Base-by-base conservation (phyloP, 37 sponge, comb jelly and placozoan genomes). In the Chondrosia reniformis region DNA sequence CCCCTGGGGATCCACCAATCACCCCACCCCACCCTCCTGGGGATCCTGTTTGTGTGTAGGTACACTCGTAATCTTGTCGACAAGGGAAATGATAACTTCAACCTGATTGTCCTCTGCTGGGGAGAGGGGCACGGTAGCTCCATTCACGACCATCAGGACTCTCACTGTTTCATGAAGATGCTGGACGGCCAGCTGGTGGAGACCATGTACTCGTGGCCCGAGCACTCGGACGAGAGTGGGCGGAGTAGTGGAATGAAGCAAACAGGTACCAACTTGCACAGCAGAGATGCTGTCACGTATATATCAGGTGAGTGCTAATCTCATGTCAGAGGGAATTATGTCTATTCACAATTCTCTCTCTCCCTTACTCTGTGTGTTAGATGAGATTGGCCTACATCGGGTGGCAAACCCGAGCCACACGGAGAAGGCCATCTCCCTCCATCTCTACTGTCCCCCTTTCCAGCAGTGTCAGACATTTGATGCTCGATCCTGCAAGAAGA, bases 121-220 rank as follows among this genome's bases (percentile, higher is more conserved):
- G 91, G 85, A 10, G 88, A 87, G 80, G 94, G 88, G 15, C 93
- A 93, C 9, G 97, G 89, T 0, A 92, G 93, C 43, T 83, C 78
- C 34, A 90, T 96, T 28, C 97, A 96, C 64, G 81, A 80, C 77
- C 97, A 96, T 55, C 77, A 93, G 7, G 76, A 84, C 76, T 93
- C 91, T 17, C 94, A 96, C 84, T 96, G 97, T 45, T 93, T 96
- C 81, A 87, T 96, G 88, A 93, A 89, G 77, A 91, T 89, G 37
- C 56, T 96, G 63, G 25, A 38, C 3, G 97, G 97, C 0, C 36
- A 6, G 0, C 67, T 96, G 79, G 46, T 79, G 75, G 97, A 96
- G 82, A 87, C 90, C 6, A 49, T 46, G 54, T 93, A 79, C 34
- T 77, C 67, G 2, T 90, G 88, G 88, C 93, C 97, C 1, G 46